These are phyloP conservation scores for Eretmochelys imbricata DNA, from an alignment of 2,113 vertebrate genomes.

Conservation along the genomic window DNA sequence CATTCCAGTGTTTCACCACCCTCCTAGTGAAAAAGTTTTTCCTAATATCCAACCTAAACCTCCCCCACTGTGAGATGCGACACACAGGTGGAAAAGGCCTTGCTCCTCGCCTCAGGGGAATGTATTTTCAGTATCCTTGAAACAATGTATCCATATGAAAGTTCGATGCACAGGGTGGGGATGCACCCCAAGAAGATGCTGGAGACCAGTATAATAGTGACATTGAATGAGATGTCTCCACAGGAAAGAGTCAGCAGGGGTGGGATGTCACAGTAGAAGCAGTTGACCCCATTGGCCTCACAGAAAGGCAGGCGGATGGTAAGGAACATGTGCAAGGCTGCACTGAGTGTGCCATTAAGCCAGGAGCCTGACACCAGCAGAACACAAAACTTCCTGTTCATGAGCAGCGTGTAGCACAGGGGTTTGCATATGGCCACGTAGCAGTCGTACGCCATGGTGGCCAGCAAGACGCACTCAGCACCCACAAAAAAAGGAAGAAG, in stretches of 20 bases:
- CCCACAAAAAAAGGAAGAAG: constrained; percentile 38
- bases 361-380: constrained; percentile 8
- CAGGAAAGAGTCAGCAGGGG: constrained; percentile 47
- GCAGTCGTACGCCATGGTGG: constrained; percentile 53
- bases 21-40: too few relatives aligned
- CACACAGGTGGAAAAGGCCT: constrained; percentile 21
- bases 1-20: too few relatives aligned
- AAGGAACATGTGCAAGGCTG: background rate
- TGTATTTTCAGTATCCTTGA: constrained; percentile 24
- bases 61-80: constrained; percentile 13
- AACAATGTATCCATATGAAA: constrained; percentile 34
- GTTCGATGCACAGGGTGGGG: constrained; percentile 10
- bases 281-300: background rate
- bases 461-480: constrained; percentile 44
- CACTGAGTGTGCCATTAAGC: background rate
- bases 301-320: constrained; percentile 41
- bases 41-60: too few relatives aligned
- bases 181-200: background rate
- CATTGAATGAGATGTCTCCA: constrained; percentile 28
- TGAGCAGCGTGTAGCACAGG: constrained; percentile 32
- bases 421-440: constrained; percentile 27
- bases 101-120: background rate
- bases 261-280: constrained; percentile 61
- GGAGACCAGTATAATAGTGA: background rate
- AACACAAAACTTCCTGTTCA: constrained; percentile 31